phyloP scores from a whole-genome alignment of 2,797 vertebrate species.

The Erpetoichthys calabaricus region DNA sequence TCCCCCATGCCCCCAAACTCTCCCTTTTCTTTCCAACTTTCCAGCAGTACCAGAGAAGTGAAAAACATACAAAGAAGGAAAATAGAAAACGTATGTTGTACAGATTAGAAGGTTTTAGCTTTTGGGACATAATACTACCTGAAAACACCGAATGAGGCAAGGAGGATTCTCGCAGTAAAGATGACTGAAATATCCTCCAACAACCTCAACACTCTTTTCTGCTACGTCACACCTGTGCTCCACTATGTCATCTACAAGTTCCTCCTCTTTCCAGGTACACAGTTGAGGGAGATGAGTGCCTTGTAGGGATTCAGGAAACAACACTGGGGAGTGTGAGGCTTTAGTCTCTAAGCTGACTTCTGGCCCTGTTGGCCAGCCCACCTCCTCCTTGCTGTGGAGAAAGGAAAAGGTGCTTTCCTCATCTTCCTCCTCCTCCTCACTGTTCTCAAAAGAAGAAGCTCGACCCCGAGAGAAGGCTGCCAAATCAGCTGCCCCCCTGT shows the following conservation, averaged over 20 bases:
- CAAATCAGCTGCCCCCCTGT: constrained; percentile 33
- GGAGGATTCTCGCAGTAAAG: constrained; percentile 26
- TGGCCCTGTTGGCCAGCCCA: constrained; percentile 25
- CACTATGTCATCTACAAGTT: constrained; percentile 35
- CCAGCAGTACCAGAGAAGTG: too few species aligned
- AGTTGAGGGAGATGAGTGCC: constrained; percentile 21
- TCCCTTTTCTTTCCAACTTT: too few species aligned
- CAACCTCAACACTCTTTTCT: constrained; percentile 30
- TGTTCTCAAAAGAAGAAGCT: constrained; percentile 32
- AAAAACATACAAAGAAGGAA: too few species aligned
- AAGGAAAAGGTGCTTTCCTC: constrained; percentile 17
- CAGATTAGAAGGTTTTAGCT: too few species aligned
- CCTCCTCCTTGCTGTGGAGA: constrained; percentile 27
- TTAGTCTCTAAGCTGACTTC: constrained; percentile 26
- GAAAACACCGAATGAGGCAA: constrained; percentile 51
- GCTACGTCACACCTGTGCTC: constrained; percentile 18
- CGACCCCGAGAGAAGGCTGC: constrained; percentile 30
- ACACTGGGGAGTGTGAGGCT: constrained; percentile 19
- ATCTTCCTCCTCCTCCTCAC: constrained; percentile 34
- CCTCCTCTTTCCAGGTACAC: constrained; percentile 26
- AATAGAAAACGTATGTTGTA: too few species aligned
- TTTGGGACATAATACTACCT: constrained; percentile 35
- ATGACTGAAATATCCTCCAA: constrained; percentile 24
- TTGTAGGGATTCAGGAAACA: constrained; percentile 12
- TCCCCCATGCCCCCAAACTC: too few species aligned